phyloP scores from a whole-genome alignment of 2,888 invertebrate species.

The Diachrysia chrysitis region DNA sequence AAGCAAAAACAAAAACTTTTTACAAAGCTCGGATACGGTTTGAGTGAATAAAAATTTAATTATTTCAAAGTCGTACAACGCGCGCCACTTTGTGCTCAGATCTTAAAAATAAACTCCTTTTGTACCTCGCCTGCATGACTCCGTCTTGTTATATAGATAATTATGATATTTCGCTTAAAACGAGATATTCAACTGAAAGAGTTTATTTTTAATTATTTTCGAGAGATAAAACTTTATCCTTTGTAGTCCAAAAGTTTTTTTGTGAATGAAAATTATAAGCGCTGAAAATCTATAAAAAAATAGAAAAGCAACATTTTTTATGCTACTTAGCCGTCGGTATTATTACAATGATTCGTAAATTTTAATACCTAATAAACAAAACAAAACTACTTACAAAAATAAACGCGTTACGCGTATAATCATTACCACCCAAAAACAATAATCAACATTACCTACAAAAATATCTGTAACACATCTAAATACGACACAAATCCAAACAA shows the following conservation, averaged over 20 bases:
- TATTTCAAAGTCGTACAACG: slow-evolving; percentile 57
- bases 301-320: not conserved
- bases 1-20: slow-evolving; percentile 34
- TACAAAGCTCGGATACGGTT: slow-evolving; percentile 46
- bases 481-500: slow-evolving; percentile 9
- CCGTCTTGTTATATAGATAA: slow-evolving; percentile 49
- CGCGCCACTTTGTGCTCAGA: slow-evolving; percentile 61
- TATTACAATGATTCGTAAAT: not conserved
- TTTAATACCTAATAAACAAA: not conserved
- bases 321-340: not conserved
- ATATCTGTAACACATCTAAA: slow-evolving; percentile 12
- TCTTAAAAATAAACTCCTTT: slow-evolving; percentile 78
- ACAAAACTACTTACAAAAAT: not conserved
- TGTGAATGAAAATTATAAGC: not conserved
- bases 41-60: slow-evolving; percentile 63
- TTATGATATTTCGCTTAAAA: slow-evolving; percentile 53
- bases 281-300: not conserved
- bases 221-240: not conserved
- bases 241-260: not conserved
- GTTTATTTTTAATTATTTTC: slow-evolving; percentile 15
- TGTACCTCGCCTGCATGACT: slow-evolving; percentile 66
- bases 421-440: slow-evolving; percentile 7
- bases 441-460: slow-evolving; percentile 7
- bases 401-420: not conserved
- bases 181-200: slow-evolving; percentile 22